Evolutionary conservation across 2,113 vertebrate species (phyloP).

Genomic region (Solea senegalensis): DNA sequence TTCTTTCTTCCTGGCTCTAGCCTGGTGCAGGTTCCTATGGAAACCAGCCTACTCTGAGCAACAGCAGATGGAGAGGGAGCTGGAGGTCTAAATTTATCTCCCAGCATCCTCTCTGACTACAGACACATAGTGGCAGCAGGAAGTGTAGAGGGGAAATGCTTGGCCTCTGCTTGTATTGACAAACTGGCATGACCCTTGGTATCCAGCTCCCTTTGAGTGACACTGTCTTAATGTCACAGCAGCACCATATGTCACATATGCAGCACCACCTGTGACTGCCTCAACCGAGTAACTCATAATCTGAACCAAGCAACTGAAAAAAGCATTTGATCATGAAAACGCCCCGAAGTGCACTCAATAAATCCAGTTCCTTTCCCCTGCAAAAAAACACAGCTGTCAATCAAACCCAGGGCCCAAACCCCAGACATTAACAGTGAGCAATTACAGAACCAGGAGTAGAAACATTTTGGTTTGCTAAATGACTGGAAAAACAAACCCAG

Average conservation of each 20-base stretch:
- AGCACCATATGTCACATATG: background rate
- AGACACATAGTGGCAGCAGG: slow-evolving; percentile 79
- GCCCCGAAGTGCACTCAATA: slow-evolving; percentile 15
- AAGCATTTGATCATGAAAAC: slow-evolving; percentile 6
- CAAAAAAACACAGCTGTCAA: slow-evolving; percentile 15
- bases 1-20: slow-evolving; percentile 73
- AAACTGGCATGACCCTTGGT: slow-evolving; percentile 69
- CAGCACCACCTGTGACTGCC: background rate
- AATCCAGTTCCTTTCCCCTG: background rate
- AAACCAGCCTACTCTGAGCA: slow-evolving; percentile 84
- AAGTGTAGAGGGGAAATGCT: slow-evolving; percentile 75
- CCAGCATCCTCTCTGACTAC: slow-evolving; percentile 83
- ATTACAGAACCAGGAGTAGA: slow-evolving; percentile 17
- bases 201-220: slow-evolving; percentile 22
- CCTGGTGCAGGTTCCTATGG: slow-evolving; percentile 84
- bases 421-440: slow-evolving; percentile 25
- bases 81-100: slow-evolving; percentile 87
- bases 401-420: slow-evolving; percentile 26
- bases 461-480: slow-evolving; percentile 25
- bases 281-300: background rate
- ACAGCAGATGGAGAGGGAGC: slow-evolving; percentile 85
- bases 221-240: background rate
- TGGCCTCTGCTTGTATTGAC: slow-evolving; percentile 60
- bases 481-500: slow-evolving; percentile 21
- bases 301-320: background rate